Conservation (phyloP, 2,797 vertebrate species). For the Brotogeris chrysoptera region DNA sequence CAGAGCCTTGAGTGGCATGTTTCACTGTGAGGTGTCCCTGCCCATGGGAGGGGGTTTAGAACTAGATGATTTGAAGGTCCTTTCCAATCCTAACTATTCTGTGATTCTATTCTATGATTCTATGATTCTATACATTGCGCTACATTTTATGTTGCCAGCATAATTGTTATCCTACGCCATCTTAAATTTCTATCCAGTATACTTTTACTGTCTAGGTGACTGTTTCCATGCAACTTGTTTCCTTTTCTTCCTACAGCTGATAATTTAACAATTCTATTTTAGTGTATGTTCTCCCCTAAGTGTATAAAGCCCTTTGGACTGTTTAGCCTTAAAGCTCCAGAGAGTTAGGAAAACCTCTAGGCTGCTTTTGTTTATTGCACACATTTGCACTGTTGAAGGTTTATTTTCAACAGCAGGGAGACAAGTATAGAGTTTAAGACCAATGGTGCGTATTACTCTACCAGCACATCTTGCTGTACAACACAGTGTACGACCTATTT, state of each 20-base stretch:
- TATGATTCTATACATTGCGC: background rate
- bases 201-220: background rate
- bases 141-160: background rate
- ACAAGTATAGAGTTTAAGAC: constrained; percentile 31
- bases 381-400: background rate
- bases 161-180: background rate
- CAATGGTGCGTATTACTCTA: background rate
- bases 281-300: constrained; percentile 19
- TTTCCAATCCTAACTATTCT: too few species aligned
- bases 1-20: too few species aligned
- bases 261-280: constrained; percentile 55
- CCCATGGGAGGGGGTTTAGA: too few species aligned
- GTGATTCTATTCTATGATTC: too few species aligned
- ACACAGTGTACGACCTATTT: background rate
- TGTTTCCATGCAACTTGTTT: constrained; percentile 22
- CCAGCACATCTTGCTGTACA: background rate
- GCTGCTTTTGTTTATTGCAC: constrained; percentile 48
- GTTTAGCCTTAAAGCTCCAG: constrained; percentile 50
- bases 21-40: too few species aligned
- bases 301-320: constrained; percentile 42
- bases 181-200: background rate
- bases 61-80: too few species aligned
- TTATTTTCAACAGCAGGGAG: constrained; percentile 39
- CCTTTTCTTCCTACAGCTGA: constrained; percentile 11
- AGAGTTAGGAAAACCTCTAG: constrained; percentile 31